Evolutionary conservation across 1,140 invertebrate species (phyloP), one percentile per base, ranked within the genome.

Genomic region (Calliopsis andreniformis): DNA sequence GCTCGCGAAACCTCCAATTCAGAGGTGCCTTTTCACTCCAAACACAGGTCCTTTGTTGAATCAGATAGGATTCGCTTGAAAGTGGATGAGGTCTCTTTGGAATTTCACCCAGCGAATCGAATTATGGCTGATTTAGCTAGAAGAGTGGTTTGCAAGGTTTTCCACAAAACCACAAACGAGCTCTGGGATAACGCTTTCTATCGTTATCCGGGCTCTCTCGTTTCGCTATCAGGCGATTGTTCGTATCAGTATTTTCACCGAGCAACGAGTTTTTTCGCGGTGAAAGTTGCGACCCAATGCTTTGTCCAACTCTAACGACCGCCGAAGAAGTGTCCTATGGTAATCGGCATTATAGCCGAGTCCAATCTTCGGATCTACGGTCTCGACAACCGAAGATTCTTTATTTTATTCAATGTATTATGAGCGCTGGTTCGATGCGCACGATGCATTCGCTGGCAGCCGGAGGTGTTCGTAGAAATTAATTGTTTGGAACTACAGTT

Each of bases 401-500:
- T 47, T 56, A 72, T 63, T 73, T n/a, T 10, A 56, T 70, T 63
- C 51, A 30, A 77, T 32, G 25, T 61, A 69, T 68, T 59, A 59
- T 39, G 32, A 25, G 61, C 28, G 61, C 8, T 59, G 76, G 42
- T 66, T 51, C 53, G 69, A 39, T 75, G 70, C 70, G 32, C 76
- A 30, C 53, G 42, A 32, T 30, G 35, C 76, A 35, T 78, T 39
- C 28, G 35, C 28, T 16, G n/a, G 45, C 30, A 4, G n/a, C 45
- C 23, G 20, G 45, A 72, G 45, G 23, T 59, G 51, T 49, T 23
- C 42, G 43, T 18, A 12, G 43, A 47, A 75, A 78, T 78, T 78
- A 78, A 78, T 78, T 78, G 70, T 73, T 73, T 43, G 61, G 76
- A 78, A 75, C 70, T 72, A 78, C 76, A 75, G 76, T 78, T 78